Evolutionary conservation across 2,113 vertebrate genomes (phyloP).

Genomic region (Calidris pugnax): DNA sequence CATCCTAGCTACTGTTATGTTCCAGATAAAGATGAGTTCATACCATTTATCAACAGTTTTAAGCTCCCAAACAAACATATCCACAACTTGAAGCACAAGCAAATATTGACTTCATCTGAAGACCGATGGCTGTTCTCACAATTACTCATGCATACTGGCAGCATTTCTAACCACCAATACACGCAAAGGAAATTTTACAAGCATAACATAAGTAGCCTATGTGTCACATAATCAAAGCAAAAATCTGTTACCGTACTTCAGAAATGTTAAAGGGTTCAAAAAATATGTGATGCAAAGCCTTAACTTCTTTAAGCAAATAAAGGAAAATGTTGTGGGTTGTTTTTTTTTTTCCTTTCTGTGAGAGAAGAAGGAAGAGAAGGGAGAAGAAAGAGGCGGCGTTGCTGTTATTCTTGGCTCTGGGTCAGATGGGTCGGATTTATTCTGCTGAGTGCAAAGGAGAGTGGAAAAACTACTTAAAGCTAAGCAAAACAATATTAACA

Average conservation of each 20-base stretch:
- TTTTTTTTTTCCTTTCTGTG: background rate
- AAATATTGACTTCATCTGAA: slow-evolving; percentile 18
- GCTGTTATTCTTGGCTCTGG: background rate
- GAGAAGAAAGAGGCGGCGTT: background rate
- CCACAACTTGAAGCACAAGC: background rate
- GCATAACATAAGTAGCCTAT: background rate
- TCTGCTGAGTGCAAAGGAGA: background rate
- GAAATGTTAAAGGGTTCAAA: background rate
- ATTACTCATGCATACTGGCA: slow-evolving; percentile 8
- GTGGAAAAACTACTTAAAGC: slow-evolving; percentile 33
- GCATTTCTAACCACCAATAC: background rate
- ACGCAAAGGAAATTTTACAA: background rate
- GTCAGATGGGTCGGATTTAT: background rate
- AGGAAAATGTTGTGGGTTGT: background rate
- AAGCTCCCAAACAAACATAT: background rate
- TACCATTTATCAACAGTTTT: background rate
- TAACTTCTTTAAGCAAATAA: background rate
- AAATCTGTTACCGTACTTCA: background rate
- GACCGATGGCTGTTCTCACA: background rate
- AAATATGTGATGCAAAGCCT: background rate
- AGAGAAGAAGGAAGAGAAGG: background rate
- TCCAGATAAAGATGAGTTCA: background rate
- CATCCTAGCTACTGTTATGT: background rate
- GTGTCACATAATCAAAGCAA: background rate
- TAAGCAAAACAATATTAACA: background rate